phyloP scores from a whole-genome alignment of 2,888 invertebrate genomes.

The Terebella lapidaria region DNA sequence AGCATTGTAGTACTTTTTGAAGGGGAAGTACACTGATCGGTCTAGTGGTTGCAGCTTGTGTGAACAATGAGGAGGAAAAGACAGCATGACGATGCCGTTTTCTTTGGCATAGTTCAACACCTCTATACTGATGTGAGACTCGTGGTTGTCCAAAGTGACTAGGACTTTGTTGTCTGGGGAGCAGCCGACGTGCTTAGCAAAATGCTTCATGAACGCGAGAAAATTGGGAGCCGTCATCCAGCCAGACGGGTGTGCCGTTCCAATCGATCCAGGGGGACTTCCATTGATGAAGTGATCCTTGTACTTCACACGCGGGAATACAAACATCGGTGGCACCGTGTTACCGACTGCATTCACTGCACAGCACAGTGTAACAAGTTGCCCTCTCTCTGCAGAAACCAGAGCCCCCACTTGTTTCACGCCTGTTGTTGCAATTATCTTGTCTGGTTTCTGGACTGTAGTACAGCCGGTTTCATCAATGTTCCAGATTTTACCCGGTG shows the following conservation, averaged over 20 bases:
- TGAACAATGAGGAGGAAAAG: conserved; percentile 51
- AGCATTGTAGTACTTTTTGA: conserved; percentile 41
- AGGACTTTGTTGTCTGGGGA: conserved; percentile 1
- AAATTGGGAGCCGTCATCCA: conserved; percentile 24
- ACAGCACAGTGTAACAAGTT: not conserved
- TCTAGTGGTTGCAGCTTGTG: conserved; percentile 53
- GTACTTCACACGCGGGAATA: conserved; percentile 13
- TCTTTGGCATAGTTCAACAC: conserved; percentile 39
- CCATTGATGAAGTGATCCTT: not conserved
- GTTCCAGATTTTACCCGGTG: not conserved
- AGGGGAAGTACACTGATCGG: conserved; percentile 47
- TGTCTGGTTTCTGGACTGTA: conserved; percentile 9
- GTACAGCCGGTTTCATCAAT: conserved; percentile 4
- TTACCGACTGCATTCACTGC: conserved; percentile 8
- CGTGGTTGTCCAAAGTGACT: conserved; percentile 41
- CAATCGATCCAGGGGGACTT: conserved; percentile 4
- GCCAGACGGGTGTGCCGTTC: conserved; percentile 6
- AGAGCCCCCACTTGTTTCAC: conserved; percentile 6
- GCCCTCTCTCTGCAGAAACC: conserved; percentile 11
- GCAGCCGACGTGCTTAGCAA: conserved; percentile 29
- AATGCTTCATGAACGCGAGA: conserved; percentile 28
- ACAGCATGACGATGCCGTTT: conserved; percentile 47
- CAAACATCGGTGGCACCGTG: conserved; percentile 9
- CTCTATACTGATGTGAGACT: conserved; percentile 30
- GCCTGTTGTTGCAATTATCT: conserved; percentile 5